These are phyloP conservation scores for Grammomys dolichurus DNA, from an alignment of 2,113 vertebrate species.

Conservation along the genomic window DNA sequence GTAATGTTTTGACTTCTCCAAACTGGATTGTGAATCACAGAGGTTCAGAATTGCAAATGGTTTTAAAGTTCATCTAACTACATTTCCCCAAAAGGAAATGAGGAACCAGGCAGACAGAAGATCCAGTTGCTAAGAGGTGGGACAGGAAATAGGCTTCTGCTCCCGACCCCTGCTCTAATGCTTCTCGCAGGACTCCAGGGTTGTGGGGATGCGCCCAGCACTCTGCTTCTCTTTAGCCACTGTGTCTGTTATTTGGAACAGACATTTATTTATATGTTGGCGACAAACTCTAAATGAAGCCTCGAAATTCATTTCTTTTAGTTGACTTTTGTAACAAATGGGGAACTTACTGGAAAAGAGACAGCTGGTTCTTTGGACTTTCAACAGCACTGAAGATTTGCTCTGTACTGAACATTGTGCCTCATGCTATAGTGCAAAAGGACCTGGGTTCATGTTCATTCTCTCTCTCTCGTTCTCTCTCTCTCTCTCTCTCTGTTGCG, in stretches of 20 bases:
- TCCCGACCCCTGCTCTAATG: background rate
- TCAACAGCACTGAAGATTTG: background rate
- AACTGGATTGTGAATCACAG: background rate
- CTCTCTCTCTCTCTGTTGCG: background rate
- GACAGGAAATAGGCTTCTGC: background rate
- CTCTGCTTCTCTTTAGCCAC: background rate
- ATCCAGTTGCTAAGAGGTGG: background rate
- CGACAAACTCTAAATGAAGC: background rate
- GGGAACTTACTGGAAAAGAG: slow-evolving; percentile 9
- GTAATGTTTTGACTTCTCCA: background rate
- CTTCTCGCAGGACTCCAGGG: background rate
- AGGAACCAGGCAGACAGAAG: background rate
- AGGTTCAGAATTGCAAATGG: background rate
- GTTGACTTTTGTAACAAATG: background rate
- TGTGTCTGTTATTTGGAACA: background rate
- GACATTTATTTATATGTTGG: background rate
- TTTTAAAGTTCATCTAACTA: slow-evolving; percentile 21
- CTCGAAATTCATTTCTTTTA: background rate
- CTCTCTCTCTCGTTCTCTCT: background rate
- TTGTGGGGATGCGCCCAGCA: no score
- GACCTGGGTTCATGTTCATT: background rate
- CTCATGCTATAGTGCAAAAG: background rate
- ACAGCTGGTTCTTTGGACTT: background rate
- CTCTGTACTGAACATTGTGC: background rate
- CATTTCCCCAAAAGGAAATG: slow-evolving; percentile 18